Conservation (phyloP, 2,888 invertebrate species). For the Coenonympha glycerion region DNA sequence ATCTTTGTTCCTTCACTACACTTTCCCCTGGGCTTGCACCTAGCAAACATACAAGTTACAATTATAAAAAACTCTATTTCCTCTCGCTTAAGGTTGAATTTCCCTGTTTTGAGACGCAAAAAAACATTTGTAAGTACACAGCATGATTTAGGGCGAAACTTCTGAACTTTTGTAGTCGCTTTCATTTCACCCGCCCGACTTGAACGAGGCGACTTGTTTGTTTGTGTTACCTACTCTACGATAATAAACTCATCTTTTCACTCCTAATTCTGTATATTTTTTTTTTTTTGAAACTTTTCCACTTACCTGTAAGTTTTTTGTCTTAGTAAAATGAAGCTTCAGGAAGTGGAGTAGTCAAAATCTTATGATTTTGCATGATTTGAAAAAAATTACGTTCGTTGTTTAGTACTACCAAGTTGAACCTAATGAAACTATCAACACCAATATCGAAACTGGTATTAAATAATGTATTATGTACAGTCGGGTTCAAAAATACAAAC, state of each 20-base stretch:
- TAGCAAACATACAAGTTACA: constrained; percentile 36
- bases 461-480: too few relatives aligned
- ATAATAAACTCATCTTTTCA: constrained; percentile 29
- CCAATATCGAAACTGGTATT: too few relatives aligned
- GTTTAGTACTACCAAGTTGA: neutral
- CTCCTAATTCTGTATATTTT: constrained; percentile 33
- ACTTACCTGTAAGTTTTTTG: constrained; percentile 11
- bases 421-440: too few relatives aligned
- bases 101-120: neutral
- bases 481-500: too few relatives aligned
- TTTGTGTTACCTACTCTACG: constrained; percentile 38
- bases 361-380: neutral
- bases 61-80: constrained; percentile 29
- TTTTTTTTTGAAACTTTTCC: constrained; percentile 26
- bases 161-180: constrained; percentile 63
- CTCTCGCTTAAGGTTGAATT: constrained; percentile 30
- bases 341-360: constrained; percentile 1
- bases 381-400: neutral
- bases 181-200: constrained; percentile 61
- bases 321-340: neutral
- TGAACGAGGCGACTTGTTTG: constrained; percentile 44
- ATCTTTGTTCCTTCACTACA: constrained; percentile 71
- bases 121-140: constrained; percentile 33
- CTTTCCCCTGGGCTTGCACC: constrained; percentile 58
- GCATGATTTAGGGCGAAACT: constrained; percentile 61